Conservation (phyloP, 2,888 invertebrate genomes). For the Pollenia angustigena region DNA sequence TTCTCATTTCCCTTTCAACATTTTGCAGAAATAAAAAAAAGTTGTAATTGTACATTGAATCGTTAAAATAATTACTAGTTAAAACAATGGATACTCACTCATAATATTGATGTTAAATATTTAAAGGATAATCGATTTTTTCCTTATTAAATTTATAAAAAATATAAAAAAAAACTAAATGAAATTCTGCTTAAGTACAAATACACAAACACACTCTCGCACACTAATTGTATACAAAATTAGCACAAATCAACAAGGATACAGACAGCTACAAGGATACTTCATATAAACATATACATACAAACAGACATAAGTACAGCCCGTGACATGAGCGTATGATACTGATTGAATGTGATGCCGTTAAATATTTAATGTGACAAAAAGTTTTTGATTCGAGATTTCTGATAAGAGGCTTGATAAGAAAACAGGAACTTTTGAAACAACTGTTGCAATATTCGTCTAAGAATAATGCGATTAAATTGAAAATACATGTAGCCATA, state of each 20-base stretch:
- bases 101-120: not conserved
- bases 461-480: not conserved
- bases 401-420: not conserved
- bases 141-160: slow-evolving; percentile 8
- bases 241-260: no score
- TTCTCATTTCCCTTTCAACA: no score
- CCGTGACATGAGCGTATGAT: not conserved
- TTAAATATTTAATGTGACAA: not conserved
- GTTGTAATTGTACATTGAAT: no score
- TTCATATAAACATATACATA: not conserved
- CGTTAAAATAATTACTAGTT: not conserved
- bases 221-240: no score
- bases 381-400: not conserved
- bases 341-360: not conserved
- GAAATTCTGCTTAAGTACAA: no score
- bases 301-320: not conserved
- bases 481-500: not conserved
- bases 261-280: no score
- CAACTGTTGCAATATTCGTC: not conserved
- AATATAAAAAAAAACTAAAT: not conserved
- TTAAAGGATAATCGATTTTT: slow-evolving; percentile 21
- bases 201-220: no score
- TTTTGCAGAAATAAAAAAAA: no score
- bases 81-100: not conserved
- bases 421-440: not conserved